Conservation (phyloP, 2,888 invertebrate species). For the Zygothrica quintamaculata region DNA sequence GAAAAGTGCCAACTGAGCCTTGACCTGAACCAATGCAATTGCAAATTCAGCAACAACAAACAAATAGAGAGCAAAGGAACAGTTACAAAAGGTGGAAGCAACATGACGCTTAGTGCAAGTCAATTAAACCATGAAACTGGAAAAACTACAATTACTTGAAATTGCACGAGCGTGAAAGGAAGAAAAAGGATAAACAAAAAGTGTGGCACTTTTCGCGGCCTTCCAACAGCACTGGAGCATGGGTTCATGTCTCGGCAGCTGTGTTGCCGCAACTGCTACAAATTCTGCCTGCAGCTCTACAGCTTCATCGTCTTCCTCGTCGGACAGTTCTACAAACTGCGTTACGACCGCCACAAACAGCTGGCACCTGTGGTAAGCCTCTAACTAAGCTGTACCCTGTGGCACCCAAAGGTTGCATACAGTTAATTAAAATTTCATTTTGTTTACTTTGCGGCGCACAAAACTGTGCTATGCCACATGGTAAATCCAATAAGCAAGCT, state of each 20-base stretch:
- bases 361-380: slow-evolving; percentile 65
- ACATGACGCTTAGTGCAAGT: slow-evolving; percentile 41
- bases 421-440: slow-evolving; percentile 71
- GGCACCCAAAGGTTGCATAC: slow-evolving; percentile 16
- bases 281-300: slow-evolving; percentile 42
- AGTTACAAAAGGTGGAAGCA: slow-evolving; percentile 15
- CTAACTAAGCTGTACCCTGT: not conserved
- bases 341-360: slow-evolving; percentile 49
- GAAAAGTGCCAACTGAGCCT: slow-evolving; percentile 50
- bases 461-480: slow-evolving; percentile 40
- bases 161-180: slow-evolving; percentile 7
- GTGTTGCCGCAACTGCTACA: slow-evolving; percentile 43
- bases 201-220: slow-evolving; percentile 43
- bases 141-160: slow-evolving; percentile 31
- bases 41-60: slow-evolving; percentile 23
- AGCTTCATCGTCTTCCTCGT: slow-evolving; percentile 60
- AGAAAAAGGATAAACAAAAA: slow-evolving; percentile 18
- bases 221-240: slow-evolving; percentile 52
- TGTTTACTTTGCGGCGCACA: slow-evolving; percentile 54
- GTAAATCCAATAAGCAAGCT: slow-evolving; percentile 67
- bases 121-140: slow-evolving; percentile 43
- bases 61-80: slow-evolving; percentile 8
- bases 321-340: slow-evolving; percentile 42
- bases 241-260: slow-evolving; percentile 76
- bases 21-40: slow-evolving; percentile 67